Percentiles rank a stretch among this genome's conserved stretches.
Conservation (phyloP, 35 echinoderm and acorn worm genomes). For the Diadema setosum region DNA sequence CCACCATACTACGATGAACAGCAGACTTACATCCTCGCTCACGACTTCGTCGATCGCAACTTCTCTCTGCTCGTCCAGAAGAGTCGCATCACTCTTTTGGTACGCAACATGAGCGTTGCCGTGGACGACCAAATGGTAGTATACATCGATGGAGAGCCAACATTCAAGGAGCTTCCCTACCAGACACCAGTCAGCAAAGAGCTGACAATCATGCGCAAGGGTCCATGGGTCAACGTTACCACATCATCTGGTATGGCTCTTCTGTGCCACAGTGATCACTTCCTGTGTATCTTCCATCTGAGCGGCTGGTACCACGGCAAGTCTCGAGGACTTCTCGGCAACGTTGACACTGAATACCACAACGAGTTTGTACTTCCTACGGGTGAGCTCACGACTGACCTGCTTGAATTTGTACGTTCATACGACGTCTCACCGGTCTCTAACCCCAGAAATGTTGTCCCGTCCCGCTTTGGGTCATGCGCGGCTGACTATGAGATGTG, state of each 20-base stretch:
- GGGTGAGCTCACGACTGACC: conserved; percentile 33
- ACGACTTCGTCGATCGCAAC: conserved; percentile 89
- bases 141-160: conserved; percentile 53
- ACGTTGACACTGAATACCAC: conserved; percentile 46
- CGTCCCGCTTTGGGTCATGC: not conserved
- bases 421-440: conserved; percentile 77
- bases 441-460: conserved; percentile 1
- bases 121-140: conserved; percentile 35
- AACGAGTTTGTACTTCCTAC: conserved; percentile 68
- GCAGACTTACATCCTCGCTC: conserved; percentile 83
- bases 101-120: conserved; percentile 9
- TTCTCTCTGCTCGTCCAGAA: conserved; percentile 79
- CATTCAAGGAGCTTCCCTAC: conserved; percentile 55
- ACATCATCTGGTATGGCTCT: conserved; percentile 69
- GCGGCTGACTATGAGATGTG: not conserved
- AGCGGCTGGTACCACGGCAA: conserved; percentile 94
- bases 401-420: conserved; percentile 57
- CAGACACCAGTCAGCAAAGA: conserved; percentile 37
- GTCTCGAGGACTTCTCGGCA: conserved; percentile 91
- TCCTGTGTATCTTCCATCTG: conserved; percentile 63
- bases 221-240: conserved; percentile 83
- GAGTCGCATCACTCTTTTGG: conserved; percentile 40
- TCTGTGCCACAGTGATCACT: conserved; percentile 43
- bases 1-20: conserved; percentile 30
- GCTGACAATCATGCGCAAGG: conserved; percentile 53